Conservation (phyloP, 2,113 vertebrate species). For the Epinephelus lanceolatus region DNA sequence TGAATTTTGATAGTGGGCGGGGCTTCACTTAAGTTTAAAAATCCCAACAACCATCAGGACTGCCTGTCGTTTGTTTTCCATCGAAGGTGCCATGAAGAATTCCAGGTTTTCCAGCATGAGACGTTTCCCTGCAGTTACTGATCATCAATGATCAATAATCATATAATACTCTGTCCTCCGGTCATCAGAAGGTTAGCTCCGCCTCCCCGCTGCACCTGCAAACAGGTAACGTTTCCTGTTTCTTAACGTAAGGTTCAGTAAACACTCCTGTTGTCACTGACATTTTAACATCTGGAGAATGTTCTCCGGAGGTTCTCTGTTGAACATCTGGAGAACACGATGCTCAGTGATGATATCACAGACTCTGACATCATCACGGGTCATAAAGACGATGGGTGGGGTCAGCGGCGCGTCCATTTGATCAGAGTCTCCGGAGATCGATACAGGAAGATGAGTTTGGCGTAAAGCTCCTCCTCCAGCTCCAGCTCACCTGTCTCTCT, state of each 20-base stretch:
- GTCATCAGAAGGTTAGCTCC: not conserved
- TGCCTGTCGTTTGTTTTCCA: not conserved
- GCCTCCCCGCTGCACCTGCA: not conserved
- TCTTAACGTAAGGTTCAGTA: not conserved
- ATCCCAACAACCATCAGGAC: not conserved
- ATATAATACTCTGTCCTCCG: no score
- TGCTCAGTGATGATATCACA: not conserved
- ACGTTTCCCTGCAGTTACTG: not conserved
- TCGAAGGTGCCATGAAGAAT: not conserved
- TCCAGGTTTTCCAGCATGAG: conserved; percentile 24
- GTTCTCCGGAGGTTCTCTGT: no score
- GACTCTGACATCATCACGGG: not conserved
- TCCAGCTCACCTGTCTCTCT: conserved; percentile 95
- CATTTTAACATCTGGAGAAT: not conserved
- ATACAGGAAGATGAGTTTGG: conserved; percentile 96
- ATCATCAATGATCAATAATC: not conserved
- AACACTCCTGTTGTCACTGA: not conserved
- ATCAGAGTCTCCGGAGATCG: conserved; percentile 93
- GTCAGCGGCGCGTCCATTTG: conserved; percentile 77
- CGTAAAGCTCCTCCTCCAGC: conserved; percentile 94
- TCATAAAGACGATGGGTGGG: not conserved
- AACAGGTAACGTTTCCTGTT: not conserved
- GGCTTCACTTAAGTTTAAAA: not conserved
- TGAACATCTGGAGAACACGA: not conserved
- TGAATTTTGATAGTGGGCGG: not conserved